Evolutionary conservation across 2,888 invertebrate species (phyloP), one percentile per base, ranked within the genome.

Genomic region (Dioctria rufipes): DNA sequence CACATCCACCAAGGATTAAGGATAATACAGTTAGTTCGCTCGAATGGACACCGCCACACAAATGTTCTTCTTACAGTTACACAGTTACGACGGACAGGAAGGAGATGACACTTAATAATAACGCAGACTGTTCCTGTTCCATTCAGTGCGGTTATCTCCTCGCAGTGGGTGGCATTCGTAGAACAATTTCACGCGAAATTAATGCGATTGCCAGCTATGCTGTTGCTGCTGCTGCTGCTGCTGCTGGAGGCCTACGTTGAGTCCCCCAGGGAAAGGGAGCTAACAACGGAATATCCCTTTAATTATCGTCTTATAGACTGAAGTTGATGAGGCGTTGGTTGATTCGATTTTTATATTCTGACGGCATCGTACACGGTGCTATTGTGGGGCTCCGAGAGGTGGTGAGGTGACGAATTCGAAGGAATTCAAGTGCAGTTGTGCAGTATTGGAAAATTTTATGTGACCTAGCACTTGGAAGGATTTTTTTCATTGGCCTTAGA

Each of bases 231-330:
- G 25, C 25, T 25, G 25, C 25, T 25, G 25, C 25, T 25, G 25
- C 25, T 25, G 25, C 25, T 25, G 25, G 25, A 25, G 25, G 25
- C 25, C 25, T 25, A 25, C 2, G 25, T 25, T 25, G 63, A 46
- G 3, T 46, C 40, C 13, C 51, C 40, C 25, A 37, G 46, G 63
- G 37, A 13, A 46, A 25, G 51, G 11, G 13, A 25, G 25, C 11
- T 51, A 25, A 40, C 58, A 37, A 5, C 60, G 8, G 65, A 78
- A 78, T 42, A 79, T 79, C 79, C 79, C 67, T 79, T 67, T 79
- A 79, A 79, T 79, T 79, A 79, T 79, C 67, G 67, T 69, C 79
- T 79, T 69, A 79, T 79, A 79, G 79, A 79, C 66, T 66, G 58
- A 9, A 79, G 60, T 79, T 79, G 67, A 79, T 79, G 79, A 79